Base-by-base conservation (phyloP, 2,797 vertebrate species). In the Catostomus latipinnis region DNA sequence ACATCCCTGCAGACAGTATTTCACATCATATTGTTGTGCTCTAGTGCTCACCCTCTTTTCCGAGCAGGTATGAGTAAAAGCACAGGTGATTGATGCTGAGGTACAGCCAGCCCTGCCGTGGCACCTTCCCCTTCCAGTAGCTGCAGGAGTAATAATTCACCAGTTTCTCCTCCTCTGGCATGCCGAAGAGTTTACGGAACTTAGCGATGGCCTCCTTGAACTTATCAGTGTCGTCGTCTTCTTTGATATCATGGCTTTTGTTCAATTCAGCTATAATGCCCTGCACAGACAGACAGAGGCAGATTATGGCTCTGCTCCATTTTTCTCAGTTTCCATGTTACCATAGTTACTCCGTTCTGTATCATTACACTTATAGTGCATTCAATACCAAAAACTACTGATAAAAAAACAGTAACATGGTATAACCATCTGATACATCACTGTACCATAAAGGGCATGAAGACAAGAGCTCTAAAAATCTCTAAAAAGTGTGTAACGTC, bases 21-120 rank as follows among this genome's bases (percentile, higher is more conserved):
- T 0, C 18, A 16, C 73, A n/a, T 12, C 5, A 14, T 2, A 72
- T 34, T 34, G 34, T 34, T 34, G 22, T 22, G 12, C 5, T 50
- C 5, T 16, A 48, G 46, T 1, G 9, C 81, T 81, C 76, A 99
- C 98, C 98, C 96, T 99, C 97, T 89, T 96, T 96, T 54, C 98
- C 96, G 87, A 99, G 94, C 34, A 99, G 89, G 87, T 97, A 97
- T 8, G 98, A 99, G 81, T 98, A 97, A 90, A 99, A 99, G 91
- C 97, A 98, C 63, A 99, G 89, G 88, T 99, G 98, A 93, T 99
- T 99, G 91, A 99, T 98, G 93, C 98, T 99, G 90, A 99, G 97
- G 91, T 99, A 99, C 80, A 99, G 92, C 96, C 98, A 99, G 53
- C 98, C 98, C 90, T 99, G 98, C 0, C 98, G 94, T 0, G 98